Evolutionary conservation across 1,140 invertebrate species (phyloP).

Genomic region (Argopecten irradians): DNA sequence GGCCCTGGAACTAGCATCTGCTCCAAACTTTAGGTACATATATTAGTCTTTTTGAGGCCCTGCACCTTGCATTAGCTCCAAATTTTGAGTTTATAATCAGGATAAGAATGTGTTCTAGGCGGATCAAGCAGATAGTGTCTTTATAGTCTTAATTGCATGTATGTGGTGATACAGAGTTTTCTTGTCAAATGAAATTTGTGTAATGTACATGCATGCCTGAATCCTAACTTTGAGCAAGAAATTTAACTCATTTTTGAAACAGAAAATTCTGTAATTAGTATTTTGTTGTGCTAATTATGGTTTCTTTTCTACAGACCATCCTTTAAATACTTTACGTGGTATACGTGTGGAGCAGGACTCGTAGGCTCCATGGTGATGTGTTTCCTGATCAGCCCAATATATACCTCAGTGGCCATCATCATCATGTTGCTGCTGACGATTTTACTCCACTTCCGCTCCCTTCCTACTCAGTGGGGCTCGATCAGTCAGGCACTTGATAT

Average conservation of each 20-base stretch:
- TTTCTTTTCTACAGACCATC: constrained; percentile 84
- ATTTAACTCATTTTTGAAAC: too few species aligned
- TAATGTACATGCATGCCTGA: too few species aligned
- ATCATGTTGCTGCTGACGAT: constrained; percentile 91
- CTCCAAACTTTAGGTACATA: constrained; percentile 93
- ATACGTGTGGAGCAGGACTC: constrained; percentile 92
- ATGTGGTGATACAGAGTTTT: too few species aligned
- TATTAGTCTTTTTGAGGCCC: not conserved
- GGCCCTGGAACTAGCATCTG: constrained; percentile 93
- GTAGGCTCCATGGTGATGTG: constrained; percentile 94
- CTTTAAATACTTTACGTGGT: constrained; percentile 97
- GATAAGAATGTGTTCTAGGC: too few species aligned
- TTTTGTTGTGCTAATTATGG: not conserved
- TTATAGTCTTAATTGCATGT: too few species aligned
- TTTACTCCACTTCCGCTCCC: constrained; percentile 93
- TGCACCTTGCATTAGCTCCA: too few species aligned
- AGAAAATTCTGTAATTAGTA: too few species aligned
- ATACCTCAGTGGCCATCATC: constrained; percentile 91
- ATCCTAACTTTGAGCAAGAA: too few species aligned
- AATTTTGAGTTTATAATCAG: too few species aligned
- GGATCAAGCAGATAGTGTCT: too few species aligned
- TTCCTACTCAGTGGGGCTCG: constrained; percentile 94
- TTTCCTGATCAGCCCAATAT: constrained; percentile 95
- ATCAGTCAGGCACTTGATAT: constrained; percentile 99
- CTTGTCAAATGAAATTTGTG: too few species aligned